phyloP scores from a whole-genome alignment of 2,888 invertebrate genomes.

The Thymelicus sylvestris region DNA sequence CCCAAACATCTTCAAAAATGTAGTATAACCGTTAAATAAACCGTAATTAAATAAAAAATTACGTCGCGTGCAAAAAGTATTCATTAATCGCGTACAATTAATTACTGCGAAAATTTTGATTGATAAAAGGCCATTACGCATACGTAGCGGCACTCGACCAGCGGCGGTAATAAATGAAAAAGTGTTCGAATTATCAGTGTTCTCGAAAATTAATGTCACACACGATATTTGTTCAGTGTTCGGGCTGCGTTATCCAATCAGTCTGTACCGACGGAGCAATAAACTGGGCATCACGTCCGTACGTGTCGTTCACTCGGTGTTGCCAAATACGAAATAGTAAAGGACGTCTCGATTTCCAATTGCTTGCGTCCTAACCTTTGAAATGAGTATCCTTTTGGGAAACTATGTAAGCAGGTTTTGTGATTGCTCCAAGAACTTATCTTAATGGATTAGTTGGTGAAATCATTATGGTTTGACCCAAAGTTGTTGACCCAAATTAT shows the following conservation, averaged over 20 bases:
- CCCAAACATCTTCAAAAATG: too few relatives aligned
- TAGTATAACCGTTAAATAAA: not conserved
- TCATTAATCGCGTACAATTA: slow-evolving; percentile 22
- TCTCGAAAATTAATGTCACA: slow-evolving; percentile 27
- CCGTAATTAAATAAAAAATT: not conserved
- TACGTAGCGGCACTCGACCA: slow-evolving; percentile 27
- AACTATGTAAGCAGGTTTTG: slow-evolving; percentile 3
- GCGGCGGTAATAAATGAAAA: slow-evolving; percentile 35
- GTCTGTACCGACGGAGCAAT: slow-evolving; percentile 63
- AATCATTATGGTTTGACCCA: not conserved
- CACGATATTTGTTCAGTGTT: slow-evolving; percentile 15
- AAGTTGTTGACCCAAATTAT: too few relatives aligned
- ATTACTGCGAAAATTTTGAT: slow-evolving; percentile 34
- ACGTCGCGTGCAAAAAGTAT: not conserved
- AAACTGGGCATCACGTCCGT: slow-evolving; percentile 70
- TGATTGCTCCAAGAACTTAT: slow-evolving; percentile 17
- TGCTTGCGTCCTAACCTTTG: slow-evolving; percentile 14
- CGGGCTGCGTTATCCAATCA: slow-evolving; percentile 64
- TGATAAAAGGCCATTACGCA: slow-evolving; percentile 33
- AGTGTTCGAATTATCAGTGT: slow-evolving; percentile 37
- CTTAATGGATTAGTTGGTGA: slow-evolving; percentile 3
- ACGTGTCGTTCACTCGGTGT: slow-evolving; percentile 52
- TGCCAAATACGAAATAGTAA: slow-evolving; percentile 33
- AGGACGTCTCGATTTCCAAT: slow-evolving; percentile 32
- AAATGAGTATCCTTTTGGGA: slow-evolving; percentile 22